Evolutionary conservation across 92 coral and sea anemone genomes (phyloP).

Genomic region (Pocillopora grandis): DNA sequence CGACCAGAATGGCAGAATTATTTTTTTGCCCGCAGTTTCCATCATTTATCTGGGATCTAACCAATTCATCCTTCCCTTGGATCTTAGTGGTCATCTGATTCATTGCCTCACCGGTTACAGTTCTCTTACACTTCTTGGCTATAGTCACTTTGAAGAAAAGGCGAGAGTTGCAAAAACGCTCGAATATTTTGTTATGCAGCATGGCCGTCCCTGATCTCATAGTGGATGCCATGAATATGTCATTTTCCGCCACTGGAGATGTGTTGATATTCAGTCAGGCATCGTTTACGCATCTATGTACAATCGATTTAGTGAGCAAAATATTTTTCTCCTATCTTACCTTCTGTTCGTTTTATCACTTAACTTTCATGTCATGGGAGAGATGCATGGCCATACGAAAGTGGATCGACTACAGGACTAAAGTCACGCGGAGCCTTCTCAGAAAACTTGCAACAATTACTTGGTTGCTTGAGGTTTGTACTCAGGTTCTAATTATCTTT

Average conservation of each 20-base stretch:
- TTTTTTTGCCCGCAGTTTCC: background rate
- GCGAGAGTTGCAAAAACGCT: background rate
- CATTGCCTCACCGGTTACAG: background rate
- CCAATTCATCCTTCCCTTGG: background rate
- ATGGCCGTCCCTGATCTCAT: background rate
- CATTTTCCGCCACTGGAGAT: background rate
- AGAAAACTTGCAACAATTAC: background rate
- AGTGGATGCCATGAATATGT: background rate
- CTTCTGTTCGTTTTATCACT: background rate
- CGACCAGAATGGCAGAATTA: too few relatives aligned
- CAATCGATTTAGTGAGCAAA: background rate
- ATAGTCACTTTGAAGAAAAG: background rate
- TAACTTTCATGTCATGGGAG: background rate
- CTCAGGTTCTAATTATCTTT: background rate
- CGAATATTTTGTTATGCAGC: background rate
- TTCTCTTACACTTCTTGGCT: background rate
- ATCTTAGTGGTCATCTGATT: background rate
- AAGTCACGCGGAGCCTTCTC: background rate
- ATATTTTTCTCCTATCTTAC: background rate
- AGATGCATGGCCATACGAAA: background rate
- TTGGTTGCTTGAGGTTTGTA: background rate
- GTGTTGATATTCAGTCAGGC: background rate
- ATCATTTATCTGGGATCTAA: background rate
- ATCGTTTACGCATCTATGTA: background rate
- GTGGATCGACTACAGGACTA: background rate